A percentile compares a stretch with the other conserved stretches of the same genome.
phyloP scores from a whole-genome alignment of 2,888 invertebrate genomes.

The Hemistola chrysoprasaria region DNA sequence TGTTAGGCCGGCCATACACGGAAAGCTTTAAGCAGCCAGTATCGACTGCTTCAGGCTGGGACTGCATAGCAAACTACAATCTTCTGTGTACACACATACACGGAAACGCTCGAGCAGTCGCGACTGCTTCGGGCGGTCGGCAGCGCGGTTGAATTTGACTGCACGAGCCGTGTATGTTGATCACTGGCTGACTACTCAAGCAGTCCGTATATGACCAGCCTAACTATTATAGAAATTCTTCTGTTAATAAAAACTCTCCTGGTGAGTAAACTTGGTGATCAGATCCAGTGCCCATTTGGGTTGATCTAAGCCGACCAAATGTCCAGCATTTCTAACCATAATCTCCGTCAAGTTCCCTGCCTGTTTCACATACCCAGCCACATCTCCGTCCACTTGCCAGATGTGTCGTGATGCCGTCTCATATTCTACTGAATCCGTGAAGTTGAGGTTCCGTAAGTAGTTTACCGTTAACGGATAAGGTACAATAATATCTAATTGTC shows the following conservation, averaged over 20 bases:
- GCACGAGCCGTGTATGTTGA: no score
- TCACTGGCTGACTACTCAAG: no score
- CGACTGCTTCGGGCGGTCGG: no score
- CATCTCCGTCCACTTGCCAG: constrained; percentile 86
- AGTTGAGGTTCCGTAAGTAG: constrained; percentile 87
- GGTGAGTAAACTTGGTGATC: constrained; percentile 85
- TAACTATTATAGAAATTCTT: no score
- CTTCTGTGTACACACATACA: no score
- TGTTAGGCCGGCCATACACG: no score
- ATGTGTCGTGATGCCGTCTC: constrained; percentile 84
- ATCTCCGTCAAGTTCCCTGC: constrained; percentile 88
- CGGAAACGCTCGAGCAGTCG: no score
- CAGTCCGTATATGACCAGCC: no score
- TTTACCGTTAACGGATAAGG: constrained; percentile 93
- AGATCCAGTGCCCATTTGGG: constrained; percentile 89
- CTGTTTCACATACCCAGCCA: constrained; percentile 89
- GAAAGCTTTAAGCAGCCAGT: no score
- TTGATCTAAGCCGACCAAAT: constrained; percentile 91
- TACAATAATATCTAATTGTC: constrained; percentile 95
- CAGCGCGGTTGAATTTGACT: no score
- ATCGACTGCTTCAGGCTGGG: no score
- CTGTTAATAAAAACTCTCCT: constrained; percentile 60
- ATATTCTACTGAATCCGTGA: constrained; percentile 85
- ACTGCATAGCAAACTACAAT: no score
- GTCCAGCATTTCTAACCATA: constrained; percentile 90